Evolutionary conservation across 2,888 invertebrate species (phyloP).

Genomic region (Psylliodes chrysocephalus): DNA sequence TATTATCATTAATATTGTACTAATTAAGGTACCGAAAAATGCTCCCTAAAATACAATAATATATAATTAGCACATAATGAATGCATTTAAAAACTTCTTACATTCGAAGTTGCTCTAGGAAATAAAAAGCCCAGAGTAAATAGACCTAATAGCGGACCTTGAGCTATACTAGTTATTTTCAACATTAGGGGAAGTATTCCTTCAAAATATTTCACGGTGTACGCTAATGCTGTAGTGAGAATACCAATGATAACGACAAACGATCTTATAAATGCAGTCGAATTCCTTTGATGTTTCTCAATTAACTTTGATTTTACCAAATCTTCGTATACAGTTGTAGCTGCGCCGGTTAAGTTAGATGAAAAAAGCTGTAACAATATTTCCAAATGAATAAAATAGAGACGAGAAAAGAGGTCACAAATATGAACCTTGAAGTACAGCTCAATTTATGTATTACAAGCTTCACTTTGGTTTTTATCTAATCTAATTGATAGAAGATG

Average conservation of each 20-base stretch:
- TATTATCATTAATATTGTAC: conserved; percentile 38
- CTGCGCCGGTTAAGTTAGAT: no score
- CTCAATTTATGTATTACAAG: no score
- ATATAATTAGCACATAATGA: background rate
- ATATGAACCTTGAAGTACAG: no score
- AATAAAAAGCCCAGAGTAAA: conserved; percentile 76
- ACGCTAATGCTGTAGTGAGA: conserved; percentile 78
- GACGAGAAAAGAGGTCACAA: no score
- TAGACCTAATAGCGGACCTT: conserved; percentile 72
- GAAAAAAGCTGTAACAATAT: no score
- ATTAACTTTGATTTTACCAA: no score
- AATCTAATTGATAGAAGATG: no score
- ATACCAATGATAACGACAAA: conserved; percentile 64
- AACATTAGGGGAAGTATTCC: conserved; percentile 70
- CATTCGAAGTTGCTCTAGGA: conserved; percentile 72
- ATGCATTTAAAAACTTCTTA: conserved; percentile 52
- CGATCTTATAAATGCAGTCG: no score
- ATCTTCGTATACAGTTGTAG: no score
- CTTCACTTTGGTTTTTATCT: no score
- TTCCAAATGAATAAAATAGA: no score
- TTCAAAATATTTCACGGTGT: conserved; percentile 66
- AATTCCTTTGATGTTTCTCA: no score
- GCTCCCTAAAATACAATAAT: conserved; percentile 45
- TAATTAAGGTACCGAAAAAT: conserved; percentile 47
- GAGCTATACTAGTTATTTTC: conserved; percentile 61